Base-by-base conservation (phyloP, 2,113 vertebrate species). In the Menidia beryllina region DNA sequence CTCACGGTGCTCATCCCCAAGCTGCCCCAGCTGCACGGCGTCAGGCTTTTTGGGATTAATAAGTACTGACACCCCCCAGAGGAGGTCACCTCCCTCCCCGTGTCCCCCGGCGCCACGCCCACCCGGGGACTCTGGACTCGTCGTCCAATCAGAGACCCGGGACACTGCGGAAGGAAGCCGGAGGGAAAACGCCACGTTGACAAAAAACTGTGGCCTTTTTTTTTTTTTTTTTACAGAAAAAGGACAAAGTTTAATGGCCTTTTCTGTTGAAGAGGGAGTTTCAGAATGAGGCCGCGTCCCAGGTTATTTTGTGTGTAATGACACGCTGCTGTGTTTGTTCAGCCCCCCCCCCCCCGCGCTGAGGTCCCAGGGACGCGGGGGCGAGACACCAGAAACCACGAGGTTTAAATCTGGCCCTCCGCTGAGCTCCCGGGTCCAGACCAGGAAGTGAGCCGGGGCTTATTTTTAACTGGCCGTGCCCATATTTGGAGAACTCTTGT, bases 1-100 rank as follows among this genome's bases (percentile, higher is more conserved):
- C 93, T 99, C 88, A 98, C 95, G 0, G 97, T 99, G 24, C 95
- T 99, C 58, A 98, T 99, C 90, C 98, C 98, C 73, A 98, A 99
- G 85, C 93, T 99, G 87, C 97, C 98, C 1, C 97, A 99, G 89
- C 80, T 99, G 73, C 97, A 99, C 2, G 97, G 97, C 0, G 97
- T 99, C 81, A 93, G 96, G 70, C 94, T 99, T 90, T 98, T 99
- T 90, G 97, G 98, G 89, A 99, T 99, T 93, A 99, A 99, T 91
- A 97, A 97, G 86, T 99, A 99, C 72, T 99, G 88, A 94, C 68
- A 30, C 9, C 27, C 47, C 27, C 47, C 27, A 23, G 79, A 81
- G 69, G 82, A 78, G 51, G 81, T 75, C 49, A 20, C 71, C 63
- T 51, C 60, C 81, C 62, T 74, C 54, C 57, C 20, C 3, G 1